Evolutionary conservation across 2,888 invertebrate species (phyloP).

Genomic region (Apoda limacodes): DNA sequence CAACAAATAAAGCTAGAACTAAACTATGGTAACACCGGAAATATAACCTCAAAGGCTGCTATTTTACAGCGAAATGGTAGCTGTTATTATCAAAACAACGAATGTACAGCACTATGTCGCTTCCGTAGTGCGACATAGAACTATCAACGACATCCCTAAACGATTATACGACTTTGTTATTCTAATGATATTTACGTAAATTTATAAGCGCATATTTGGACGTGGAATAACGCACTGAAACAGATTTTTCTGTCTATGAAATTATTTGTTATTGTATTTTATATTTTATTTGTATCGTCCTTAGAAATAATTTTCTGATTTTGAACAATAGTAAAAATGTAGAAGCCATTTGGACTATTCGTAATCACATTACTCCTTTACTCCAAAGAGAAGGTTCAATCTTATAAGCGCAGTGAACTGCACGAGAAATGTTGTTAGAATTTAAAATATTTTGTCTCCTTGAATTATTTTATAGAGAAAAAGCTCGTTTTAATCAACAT

Average conservation of each 20-base stretch:
- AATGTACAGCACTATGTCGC: conserved; percentile 31
- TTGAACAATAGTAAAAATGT: too few relatives aligned
- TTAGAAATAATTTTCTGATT: too few relatives aligned
- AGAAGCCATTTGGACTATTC: conserved; percentile 32
- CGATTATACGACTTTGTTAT: conserved; percentile 34
- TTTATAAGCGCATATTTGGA: conserved; percentile 27
- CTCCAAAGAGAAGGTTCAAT: conserved; percentile 24
- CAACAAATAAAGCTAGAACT: too few relatives aligned
- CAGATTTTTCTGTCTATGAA: conserved; percentile 21
- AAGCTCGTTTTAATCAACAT: too few relatives aligned
- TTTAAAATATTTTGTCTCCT: too few relatives aligned
- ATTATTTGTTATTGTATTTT: conserved; percentile 22
- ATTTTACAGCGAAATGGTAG: conserved; percentile 49
- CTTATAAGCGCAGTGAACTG: conserved; percentile 22
- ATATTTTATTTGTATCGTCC: conserved; percentile 23
- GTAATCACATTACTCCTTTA: conserved; percentile 41
- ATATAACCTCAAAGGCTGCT: conserved; percentile 61
- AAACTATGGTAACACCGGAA: conserved; percentile 44
- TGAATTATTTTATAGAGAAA: too few relatives aligned
- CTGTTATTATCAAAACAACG: conserved; percentile 38
- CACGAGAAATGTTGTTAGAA: too few relatives aligned
- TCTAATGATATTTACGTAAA: conserved; percentile 28
- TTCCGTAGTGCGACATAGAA: conserved; percentile 29
- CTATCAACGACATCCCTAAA: conserved; percentile 25
- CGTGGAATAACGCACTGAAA: conserved; percentile 24